Evolutionary conservation across 2,797 vertebrate species (phyloP).

Genomic region (Hippopotamyrus pictus): DNA sequence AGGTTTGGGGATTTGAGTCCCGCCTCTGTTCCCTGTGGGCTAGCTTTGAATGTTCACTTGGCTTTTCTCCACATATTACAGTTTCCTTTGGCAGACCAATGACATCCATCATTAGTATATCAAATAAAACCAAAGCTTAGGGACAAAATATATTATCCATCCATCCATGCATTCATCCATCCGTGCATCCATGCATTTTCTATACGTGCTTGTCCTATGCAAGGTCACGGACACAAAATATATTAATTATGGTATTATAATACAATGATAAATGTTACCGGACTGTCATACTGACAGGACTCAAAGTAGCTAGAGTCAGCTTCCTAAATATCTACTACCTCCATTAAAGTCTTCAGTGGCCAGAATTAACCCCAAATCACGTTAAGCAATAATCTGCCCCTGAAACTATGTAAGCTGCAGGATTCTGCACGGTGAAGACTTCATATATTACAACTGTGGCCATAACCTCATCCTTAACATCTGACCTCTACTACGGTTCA

Average conservation of each 20-base stretch:
- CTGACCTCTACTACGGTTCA: not conserved
- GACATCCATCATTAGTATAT: not conserved
- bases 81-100: not conserved
- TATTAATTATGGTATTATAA: not conserved
- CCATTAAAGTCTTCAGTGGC: not conserved
- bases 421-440: not conserved
- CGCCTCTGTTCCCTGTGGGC: not conserved
- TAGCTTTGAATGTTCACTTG: not conserved
- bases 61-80: not conserved
- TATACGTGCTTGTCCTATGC: not conserved
- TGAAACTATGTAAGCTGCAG: not conserved
- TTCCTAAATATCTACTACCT: not conserved
- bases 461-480: not conserved
- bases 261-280: not conserved
- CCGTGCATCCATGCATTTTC: not conserved
- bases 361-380: not conserved
- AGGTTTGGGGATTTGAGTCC: not conserved
- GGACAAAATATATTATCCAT: not conserved
- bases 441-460: not conserved
- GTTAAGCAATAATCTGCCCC: not conserved
- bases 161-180: not conserved
- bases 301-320: not conserved
- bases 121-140: not conserved
- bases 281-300: not conserved
- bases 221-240: not conserved